These are phyloP conservation scores for Shinisaurus crocodilurus DNA, from an alignment of 2,113 vertebrate species.

Conservation along the genomic window DNA sequence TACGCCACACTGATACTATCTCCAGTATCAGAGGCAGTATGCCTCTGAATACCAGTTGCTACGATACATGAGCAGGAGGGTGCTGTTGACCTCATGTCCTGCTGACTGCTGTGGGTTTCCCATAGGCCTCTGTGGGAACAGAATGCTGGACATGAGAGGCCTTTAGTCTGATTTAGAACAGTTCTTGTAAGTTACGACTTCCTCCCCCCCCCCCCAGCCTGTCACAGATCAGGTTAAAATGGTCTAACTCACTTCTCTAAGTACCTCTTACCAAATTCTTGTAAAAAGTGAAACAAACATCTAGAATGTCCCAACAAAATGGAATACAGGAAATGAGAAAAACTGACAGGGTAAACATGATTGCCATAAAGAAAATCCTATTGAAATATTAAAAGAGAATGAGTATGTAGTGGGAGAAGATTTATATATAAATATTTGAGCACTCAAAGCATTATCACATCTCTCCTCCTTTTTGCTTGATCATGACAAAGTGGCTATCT, in stretches of 20 bases:
- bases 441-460: too few relatives aligned
- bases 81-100: too few relatives aligned
- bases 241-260: not conserved
- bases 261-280: not conserved
- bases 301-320: not conserved
- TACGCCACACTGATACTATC: too few relatives aligned
- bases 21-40: too few relatives aligned
- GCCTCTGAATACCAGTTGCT: too few relatives aligned
- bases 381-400: not conserved
- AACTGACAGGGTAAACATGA: not conserved
- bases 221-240: not conserved
- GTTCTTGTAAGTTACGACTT: not conserved
- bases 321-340: not conserved
- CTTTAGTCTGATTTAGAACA: too few relatives aligned
- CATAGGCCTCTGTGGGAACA: too few relatives aligned
- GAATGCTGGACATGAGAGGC: too few relatives aligned
- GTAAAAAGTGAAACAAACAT: not conserved
- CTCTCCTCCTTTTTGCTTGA: not conserved
- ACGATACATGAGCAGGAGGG: too few relatives aligned
- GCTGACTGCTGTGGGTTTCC: too few relatives aligned
- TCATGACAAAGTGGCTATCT: not conserved
- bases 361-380: not conserved
- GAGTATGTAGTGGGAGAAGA: too few relatives aligned
- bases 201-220: not conserved
- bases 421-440: too few relatives aligned